phyloP scores from a whole-genome alignment of 2,888 invertebrate genomes.

The Epicampocera succincta region DNA sequence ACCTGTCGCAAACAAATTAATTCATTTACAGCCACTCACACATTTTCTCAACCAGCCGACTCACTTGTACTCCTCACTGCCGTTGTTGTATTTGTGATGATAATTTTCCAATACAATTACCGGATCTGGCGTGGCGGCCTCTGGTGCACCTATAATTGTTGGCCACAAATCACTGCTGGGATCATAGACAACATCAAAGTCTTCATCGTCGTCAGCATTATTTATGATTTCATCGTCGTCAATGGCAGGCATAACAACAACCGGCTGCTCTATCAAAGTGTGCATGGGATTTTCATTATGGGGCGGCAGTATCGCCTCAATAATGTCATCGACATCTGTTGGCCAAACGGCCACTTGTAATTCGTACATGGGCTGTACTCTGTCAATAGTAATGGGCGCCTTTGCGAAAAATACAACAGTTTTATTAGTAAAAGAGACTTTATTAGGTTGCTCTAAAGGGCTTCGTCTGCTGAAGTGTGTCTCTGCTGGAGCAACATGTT shows the following conservation, averaged over 20 bases:
- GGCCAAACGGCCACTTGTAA: constrained; percentile 78
- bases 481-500: no score
- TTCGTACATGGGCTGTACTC: constrained; percentile 76
- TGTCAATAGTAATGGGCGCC: constrained; percentile 22
- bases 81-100: constrained; percentile 74
- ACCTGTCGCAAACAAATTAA: constrained; percentile 65
- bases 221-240: constrained; percentile 60
- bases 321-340: constrained; percentile 73
- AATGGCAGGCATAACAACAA: constrained; percentile 75
- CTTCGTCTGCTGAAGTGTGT: background rate
- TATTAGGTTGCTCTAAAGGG: background rate
- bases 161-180: constrained; percentile 50
- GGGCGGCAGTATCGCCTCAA: constrained; percentile 64
- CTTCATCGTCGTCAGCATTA: constrained; percentile 63
- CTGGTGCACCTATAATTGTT: constrained; percentile 36
- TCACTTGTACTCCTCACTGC: constrained; percentile 77
- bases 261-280: constrained; percentile 75
- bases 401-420: background rate
- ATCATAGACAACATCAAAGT: constrained; percentile 70
- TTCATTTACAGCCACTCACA: background rate
- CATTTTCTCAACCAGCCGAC: background rate
- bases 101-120: constrained; percentile 75
- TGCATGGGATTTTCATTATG: constrained; percentile 42
- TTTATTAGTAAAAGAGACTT: background rate
- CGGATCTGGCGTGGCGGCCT: constrained; percentile 21